Evolutionary conservation across 2,888 invertebrate species (phyloP), one percentile per base, ranked within the genome.

Genomic region (Graphium colonna): DNA sequence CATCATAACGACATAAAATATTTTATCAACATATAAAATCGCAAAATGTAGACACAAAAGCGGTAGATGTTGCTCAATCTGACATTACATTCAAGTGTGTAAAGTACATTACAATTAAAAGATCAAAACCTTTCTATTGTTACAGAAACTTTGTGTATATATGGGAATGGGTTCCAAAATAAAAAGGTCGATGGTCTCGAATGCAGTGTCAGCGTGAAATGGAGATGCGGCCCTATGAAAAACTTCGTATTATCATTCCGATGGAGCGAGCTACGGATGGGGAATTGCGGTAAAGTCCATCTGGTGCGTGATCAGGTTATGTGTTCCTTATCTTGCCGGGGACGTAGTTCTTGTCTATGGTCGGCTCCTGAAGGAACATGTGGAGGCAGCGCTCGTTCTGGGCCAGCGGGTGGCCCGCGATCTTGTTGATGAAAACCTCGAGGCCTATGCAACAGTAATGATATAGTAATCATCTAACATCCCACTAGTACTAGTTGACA

Each of bases 331-430:
- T 99, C 91, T 99, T 99, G 71, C 99, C 99, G 68, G 99, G 99
- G 65, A 99, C 97, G 88, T 99, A 99, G 91, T 98, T 99, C 92
- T 97, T 98, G 90, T 99, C 99, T 83, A 99, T 99, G 73, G 95
- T 94, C 46, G 95, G 95, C 74, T 99, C 99, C 86, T 99, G 98
- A 61, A 99, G 93, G 91, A 99, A 99, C 97, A 99, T 99, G 87
- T 99, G 99, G 74, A 99, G 93, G 90, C 99, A 99, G 76, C 97
- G 93, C 90, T 99, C 99, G 83, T 99, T 99, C 91, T 99, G 99
- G 56, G 99, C 99, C 77, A 99, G 90, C 1, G 99, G 99, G 89
- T 99, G 99, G 53, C 99, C 99, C 48, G 98, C 98, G 77, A 99
- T 98, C 92, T 99, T 99, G 91, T 99, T 99, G 69, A 99, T 96